Evolutionary conservation across 2,797 vertebrate species (phyloP), one percentile per base, ranked within the genome.

Genomic region (Halcyon badia): DNA sequence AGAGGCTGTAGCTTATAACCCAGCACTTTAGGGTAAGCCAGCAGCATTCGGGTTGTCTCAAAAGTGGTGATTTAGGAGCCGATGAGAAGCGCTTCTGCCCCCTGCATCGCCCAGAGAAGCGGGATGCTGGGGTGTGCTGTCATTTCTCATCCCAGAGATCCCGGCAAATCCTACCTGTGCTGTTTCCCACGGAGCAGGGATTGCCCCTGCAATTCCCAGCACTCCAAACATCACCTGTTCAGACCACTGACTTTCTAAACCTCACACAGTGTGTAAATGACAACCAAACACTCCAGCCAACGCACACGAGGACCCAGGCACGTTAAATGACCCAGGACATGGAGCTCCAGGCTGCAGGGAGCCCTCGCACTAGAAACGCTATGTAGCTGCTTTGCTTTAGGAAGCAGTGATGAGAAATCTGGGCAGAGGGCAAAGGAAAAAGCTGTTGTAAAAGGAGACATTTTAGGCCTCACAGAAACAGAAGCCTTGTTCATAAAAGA

Each of bases 281-380:
- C 66, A 78, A 7, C 30, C 20, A 24, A 93, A 49, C 41, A 48
- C 73, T 28, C 13, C 83, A 77, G 37, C n/a, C 35, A 3, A 11
- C 26, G 8, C 37, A 14, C 0, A 0, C 0, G 14, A 83, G 62
- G 89, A 71, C 1, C 14, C 52, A 68, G 75, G 17, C 2, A 5
- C 42, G 7, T 35, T 15, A 16, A 68, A 48, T 10, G 73, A 51
- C 51, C 52, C 49, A 46, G 66, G 3, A 8, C 30, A 48, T 0
- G 6, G 13, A 22, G 4, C 82, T 82, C 57, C 14, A 11, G 48
- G 5, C 82, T 78, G 51, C 13, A 10, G 51, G 33, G 42, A 79
- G 14, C 64, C 33, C 28, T 41, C 6, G 6, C 0, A 2, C 39
- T 39, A 2, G 41, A 51, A 49, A 54, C n/a, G 4, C 12, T 5